These are phyloP conservation scores for Phoxinus dragarum DNA, from an alignment of 2,797 vertebrate species.

Conservation along the genomic window DNA sequence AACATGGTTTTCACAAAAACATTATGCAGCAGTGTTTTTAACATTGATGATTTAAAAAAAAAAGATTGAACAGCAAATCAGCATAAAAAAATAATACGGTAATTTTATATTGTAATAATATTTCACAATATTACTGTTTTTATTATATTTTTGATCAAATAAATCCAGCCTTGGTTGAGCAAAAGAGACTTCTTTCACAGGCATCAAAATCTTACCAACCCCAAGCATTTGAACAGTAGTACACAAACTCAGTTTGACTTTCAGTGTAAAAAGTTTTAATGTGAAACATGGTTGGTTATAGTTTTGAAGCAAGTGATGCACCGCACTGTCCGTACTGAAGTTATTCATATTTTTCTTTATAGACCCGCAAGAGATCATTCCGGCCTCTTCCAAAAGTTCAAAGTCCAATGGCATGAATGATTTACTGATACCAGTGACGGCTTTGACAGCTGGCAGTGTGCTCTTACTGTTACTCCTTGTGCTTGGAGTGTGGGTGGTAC, in stretches of 20 bases:
- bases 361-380: neutral
- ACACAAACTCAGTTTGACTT: neutral
- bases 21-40: neutral
- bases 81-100: neutral
- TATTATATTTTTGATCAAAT: neutral
- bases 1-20: neutral
- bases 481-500: slow-evolving; percentile 2
- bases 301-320: neutral
- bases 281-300: neutral
- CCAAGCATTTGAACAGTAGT: neutral
- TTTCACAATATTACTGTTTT: neutral
- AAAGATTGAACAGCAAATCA: neutral
- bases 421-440: neutral
- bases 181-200: neutral
- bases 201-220: neutral
- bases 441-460: slow-evolving; percentile 12
- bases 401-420: neutral
- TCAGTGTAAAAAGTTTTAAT: neutral
- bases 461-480: slow-evolving; percentile 29
- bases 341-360: neutral
- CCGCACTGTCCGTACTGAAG: neutral
- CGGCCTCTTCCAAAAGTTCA: neutral
- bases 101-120: too few species aligned
- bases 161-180: neutral
- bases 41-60: neutral